These are phyloP conservation scores for Myripristis jacobus DNA, from an alignment of 2,797 vertebrate species.

Conservation along the genomic window DNA sequence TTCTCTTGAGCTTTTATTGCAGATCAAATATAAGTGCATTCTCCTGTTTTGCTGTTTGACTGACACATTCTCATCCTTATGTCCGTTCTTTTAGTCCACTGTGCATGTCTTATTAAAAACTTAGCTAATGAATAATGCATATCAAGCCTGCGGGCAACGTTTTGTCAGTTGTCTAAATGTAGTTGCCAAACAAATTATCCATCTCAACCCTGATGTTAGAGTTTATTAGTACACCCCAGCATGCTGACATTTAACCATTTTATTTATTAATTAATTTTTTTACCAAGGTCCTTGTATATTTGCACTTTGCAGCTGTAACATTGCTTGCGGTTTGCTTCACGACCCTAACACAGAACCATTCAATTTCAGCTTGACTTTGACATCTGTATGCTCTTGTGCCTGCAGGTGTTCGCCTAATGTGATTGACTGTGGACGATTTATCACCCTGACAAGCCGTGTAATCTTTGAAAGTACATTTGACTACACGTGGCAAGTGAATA, in stretches of 20 bases:
- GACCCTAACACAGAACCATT: neutral
- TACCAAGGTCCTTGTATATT: neutral
- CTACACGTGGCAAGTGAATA: neutral
- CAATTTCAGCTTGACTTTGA: constrained; percentile 8
- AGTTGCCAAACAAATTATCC: too few relatives aligned
- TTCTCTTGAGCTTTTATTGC: too few relatives aligned
- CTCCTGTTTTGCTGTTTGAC: constrained; percentile 25
- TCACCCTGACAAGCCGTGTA: constrained; percentile 23
- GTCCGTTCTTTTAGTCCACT: constrained; percentile 12
- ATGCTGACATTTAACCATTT: neutral
- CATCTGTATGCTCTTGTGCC: constrained; percentile 10
- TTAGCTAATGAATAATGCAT: constrained; percentile 4
- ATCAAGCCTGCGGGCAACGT: neutral
- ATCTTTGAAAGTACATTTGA: constrained; percentile 11
- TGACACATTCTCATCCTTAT: constrained; percentile 31
- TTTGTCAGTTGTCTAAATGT: neutral
- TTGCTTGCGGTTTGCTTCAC: neutral
- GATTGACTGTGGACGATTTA: constrained; percentile 48
- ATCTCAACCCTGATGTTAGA: neutral
- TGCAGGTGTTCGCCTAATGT: constrained; percentile 15
- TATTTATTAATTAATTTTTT: too few relatives aligned
- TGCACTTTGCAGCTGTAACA: neutral
- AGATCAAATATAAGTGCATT: constrained; percentile 31
- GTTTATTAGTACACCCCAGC: neutral
- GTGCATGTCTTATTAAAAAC: constrained; percentile 23